Evolutionary conservation across 2,888 invertebrate genomes (phyloP).

Genomic region (Meiosimyza decipiens): DNA sequence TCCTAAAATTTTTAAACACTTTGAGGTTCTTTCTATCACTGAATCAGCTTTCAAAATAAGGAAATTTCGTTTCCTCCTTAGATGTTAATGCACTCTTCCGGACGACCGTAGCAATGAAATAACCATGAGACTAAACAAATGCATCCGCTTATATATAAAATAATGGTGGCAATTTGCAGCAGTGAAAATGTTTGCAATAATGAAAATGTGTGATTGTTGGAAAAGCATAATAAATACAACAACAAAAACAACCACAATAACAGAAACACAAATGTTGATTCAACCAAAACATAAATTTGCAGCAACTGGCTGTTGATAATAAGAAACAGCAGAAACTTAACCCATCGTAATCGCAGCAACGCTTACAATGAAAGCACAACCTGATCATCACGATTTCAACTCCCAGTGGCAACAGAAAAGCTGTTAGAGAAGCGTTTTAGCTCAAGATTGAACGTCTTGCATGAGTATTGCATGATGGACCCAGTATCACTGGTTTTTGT

Average conservation of each 20-base stretch:
- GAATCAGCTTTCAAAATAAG: too few species aligned
- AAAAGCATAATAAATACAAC: background rate
- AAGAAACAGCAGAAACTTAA: slow-evolving; percentile 1
- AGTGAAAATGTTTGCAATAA: slow-evolving; percentile 1
- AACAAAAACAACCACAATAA: background rate
- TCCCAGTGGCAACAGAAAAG: background rate
- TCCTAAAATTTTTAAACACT: background rate
- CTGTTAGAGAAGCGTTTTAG: background rate
- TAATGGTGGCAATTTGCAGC: slow-evolving; percentile 19
- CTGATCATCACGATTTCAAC: background rate
- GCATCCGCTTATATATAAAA: slow-evolving; percentile 53
- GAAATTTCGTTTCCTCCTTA: background rate
- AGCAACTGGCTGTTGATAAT: background rate
- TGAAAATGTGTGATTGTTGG: slow-evolving; percentile 8
- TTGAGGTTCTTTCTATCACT: too few species aligned
- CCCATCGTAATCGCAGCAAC: background rate
- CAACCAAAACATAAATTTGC: background rate
- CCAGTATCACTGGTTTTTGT: slow-evolving; percentile 10
- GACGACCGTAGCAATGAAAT: slow-evolving; percentile 49
- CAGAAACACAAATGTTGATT: background rate
- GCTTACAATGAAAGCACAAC: background rate
- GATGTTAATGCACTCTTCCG: slow-evolving; percentile 36
- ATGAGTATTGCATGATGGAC: background rate
- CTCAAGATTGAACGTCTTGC: background rate
- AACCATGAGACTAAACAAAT: slow-evolving; percentile 47